These are phyloP conservation scores for Cyrtorhinus lividipennis DNA, from an alignment of 1,140 invertebrate genomes.

Conservation along the genomic window DNA sequence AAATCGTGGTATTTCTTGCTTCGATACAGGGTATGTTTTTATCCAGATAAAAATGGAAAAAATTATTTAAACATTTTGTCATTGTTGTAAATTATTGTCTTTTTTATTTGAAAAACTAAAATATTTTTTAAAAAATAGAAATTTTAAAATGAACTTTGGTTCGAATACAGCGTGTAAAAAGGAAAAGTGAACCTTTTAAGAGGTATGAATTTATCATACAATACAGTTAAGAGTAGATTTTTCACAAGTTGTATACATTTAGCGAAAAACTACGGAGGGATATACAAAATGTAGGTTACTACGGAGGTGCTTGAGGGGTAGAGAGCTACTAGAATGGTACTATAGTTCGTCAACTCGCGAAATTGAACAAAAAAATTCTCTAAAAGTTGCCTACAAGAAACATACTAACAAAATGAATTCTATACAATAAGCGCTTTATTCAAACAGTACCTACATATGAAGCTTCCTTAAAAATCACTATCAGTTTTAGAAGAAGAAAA, in stretches of 20 bases:
- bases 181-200: conserved; percentile 13
- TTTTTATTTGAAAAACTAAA: conserved; percentile 18
- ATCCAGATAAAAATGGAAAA: conserved; percentile 20
- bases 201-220: conserved; percentile 18
- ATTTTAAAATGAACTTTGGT: conserved; percentile 20
- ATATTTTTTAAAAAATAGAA: conserved; percentile 22
- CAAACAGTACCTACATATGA: background rate
- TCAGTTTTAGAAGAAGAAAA: background rate
- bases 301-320: too few species aligned
- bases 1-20: conserved; percentile 22
- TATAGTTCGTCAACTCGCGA: background rate
- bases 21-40: conserved; percentile 25
- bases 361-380: background rate
- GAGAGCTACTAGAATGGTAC: background rate
- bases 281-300: background rate
- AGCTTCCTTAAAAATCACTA: conserved; percentile 2
- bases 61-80: conserved; percentile 22
- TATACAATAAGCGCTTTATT: background rate
- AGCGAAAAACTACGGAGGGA: background rate
- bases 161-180: conserved; percentile 18
- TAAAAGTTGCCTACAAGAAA: too few species aligned
- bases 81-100: conserved; percentile 20
- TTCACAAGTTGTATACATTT: conserved; percentile 21
- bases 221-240: conserved; percentile 23
- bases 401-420: too few species aligned